A percentile compares a stretch with the other conserved stretches of the same genome.
phyloP scores from a whole-genome alignment of 1,140 invertebrate genomes.

The Proctacanthus coquilletti region DNA sequence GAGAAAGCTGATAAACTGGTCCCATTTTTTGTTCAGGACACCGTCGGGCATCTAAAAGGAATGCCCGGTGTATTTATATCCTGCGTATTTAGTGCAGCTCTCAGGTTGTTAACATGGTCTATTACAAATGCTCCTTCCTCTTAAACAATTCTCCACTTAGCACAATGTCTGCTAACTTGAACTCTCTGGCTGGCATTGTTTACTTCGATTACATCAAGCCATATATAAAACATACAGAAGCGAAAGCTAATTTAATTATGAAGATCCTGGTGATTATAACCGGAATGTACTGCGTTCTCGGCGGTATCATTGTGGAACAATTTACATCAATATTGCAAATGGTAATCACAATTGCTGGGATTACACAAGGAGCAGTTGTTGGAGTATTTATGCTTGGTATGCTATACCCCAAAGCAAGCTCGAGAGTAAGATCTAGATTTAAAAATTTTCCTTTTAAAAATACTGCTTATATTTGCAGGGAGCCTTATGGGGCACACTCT shows the following conservation, averaged over 20 bases:
- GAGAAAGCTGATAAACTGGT: constrained; percentile 37
- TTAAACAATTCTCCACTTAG: constrained; percentile 31
- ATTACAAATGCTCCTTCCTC: no score
- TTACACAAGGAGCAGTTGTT: constrained; percentile 49
- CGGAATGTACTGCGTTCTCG: constrained; percentile 37
- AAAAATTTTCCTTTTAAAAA: constrained; percentile 1
- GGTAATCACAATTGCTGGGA: constrained; percentile 39
- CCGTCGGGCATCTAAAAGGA: constrained; percentile 36
- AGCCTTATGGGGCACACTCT: constrained; percentile 47
- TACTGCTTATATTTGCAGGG: constrained; percentile 35
- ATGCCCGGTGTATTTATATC: constrained; percentile 51
- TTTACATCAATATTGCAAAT: constrained; percentile 44
- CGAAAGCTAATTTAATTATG: constrained; percentile 41
- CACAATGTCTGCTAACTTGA: constrained; percentile 54
- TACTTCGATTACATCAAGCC: constrained; percentile 57
- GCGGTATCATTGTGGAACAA: constrained; percentile 47
- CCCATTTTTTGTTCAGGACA: constrained; percentile 47
- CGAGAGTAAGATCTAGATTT: constrained; percentile 32
- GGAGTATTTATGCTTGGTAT: constrained; percentile 59
- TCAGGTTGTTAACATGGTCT: no score
- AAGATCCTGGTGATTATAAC: constrained; percentile 41
- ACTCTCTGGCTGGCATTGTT: constrained; percentile 58
- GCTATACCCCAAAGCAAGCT: constrained; percentile 49
- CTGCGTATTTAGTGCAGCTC: constrained; percentile 49
- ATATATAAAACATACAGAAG: constrained; percentile 35